Conservation (phyloP, 2,888 invertebrate species). For the Acholoe squamosa region DNA sequence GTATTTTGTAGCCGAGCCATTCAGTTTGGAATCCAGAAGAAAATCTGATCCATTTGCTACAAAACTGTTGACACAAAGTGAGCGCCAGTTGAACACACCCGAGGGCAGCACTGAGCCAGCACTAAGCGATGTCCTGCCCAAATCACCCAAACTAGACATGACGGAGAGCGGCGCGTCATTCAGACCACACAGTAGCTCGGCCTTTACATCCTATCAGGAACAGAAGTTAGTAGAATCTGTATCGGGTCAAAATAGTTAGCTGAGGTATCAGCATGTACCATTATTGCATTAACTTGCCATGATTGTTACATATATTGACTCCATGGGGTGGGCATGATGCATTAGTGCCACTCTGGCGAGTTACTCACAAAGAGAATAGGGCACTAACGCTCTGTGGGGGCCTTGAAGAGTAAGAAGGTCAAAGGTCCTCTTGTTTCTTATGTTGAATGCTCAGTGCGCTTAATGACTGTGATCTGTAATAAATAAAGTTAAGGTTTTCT, state of each 20-base stretch:
- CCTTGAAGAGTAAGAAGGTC: too few relatives aligned
- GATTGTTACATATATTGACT: too few relatives aligned
- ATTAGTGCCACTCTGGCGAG: too few relatives aligned
- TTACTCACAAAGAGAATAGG: too few relatives aligned
- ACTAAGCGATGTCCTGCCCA: not conserved
- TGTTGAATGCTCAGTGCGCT: too few relatives aligned
- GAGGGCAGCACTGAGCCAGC: not conserved
- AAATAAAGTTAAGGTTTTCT: too few relatives aligned
- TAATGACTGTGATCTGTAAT: too few relatives aligned
- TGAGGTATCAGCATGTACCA: too few relatives aligned
- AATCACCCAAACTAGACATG: not conserved
- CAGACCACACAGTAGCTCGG: conserved; percentile 1
- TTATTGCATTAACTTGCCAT: too few relatives aligned
- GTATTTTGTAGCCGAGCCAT: not conserved
- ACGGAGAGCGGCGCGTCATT: not conserved
- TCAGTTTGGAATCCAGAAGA: not conserved
- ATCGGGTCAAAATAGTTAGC: not conserved
- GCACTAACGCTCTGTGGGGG: too few relatives aligned
- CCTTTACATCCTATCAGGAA: conserved; percentile 52
- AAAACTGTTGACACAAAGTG: not conserved
- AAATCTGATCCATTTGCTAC: not conserved
- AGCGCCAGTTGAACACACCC: not conserved
- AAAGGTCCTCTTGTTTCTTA: too few relatives aligned
- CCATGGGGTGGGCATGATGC: too few relatives aligned
- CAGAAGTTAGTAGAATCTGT: conserved; percentile 24